Evolutionary conservation across 1,140 invertebrate genomes (phyloP).

Genomic region (Cecropterus lyciades): DNA sequence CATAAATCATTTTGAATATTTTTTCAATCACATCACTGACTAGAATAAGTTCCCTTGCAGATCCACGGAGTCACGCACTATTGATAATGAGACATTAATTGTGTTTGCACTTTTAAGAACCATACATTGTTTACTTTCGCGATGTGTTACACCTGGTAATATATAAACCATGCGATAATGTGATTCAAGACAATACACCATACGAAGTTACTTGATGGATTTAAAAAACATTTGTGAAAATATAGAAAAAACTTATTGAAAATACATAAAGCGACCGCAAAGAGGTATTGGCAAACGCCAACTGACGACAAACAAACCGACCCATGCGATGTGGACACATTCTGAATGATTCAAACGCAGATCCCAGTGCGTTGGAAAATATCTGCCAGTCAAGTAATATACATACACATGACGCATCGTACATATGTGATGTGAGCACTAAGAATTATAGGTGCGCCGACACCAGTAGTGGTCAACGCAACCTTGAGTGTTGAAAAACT

Average conservation of each 20-base stretch:
- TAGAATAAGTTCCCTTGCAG: conserved; percentile 57
- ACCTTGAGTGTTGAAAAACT: conserved; percentile 58
- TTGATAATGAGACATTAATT: conserved; percentile 56
- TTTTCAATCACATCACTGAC: conserved; percentile 70
- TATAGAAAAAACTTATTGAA: conserved; percentile 32
- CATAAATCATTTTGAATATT: conserved; percentile 67
- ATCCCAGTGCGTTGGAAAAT: conserved; percentile 69
- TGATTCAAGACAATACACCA: conserved; percentile 26
- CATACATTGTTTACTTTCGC: conserved; percentile 47
- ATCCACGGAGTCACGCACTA: conserved; percentile 54
- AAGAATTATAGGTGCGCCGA: conserved; percentile 62
- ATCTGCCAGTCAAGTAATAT: conserved; percentile 52
- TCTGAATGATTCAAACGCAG: conserved; percentile 66
- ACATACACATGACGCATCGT: conserved; percentile 63
- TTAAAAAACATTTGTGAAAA: conserved; percentile 22
- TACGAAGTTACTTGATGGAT: conserved; percentile 16
- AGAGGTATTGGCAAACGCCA: conserved; percentile 47
- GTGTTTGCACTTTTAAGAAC: conserved; percentile 54
- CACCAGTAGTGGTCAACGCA: conserved; percentile 41
- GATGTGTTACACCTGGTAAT: conserved; percentile 32
- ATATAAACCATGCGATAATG: conserved; percentile 37
- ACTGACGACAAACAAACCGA: conserved; percentile 62
- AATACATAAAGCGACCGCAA: conserved; percentile 46
- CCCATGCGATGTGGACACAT: conserved; percentile 41
- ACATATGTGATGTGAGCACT: conserved; percentile 47